Conservation (phyloP, 2,888 invertebrate species). For the Catocala sponsa region DNA sequence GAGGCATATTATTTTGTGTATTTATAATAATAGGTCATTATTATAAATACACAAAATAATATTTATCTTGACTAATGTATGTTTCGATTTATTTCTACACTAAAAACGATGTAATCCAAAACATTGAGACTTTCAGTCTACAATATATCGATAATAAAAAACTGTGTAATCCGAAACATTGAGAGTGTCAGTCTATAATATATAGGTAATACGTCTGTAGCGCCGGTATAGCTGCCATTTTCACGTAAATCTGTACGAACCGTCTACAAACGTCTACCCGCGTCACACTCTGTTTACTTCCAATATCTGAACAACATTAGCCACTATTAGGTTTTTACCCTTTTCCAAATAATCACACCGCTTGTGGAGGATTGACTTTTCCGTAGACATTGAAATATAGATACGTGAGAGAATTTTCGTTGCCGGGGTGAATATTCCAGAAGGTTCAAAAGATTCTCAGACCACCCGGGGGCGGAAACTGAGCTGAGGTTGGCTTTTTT, state of each 20-base stretch:
- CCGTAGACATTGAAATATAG: constrained; percentile 31
- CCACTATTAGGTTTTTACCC: constrained; percentile 55
- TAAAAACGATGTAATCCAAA: too few relatives aligned
- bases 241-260: constrained; percentile 43
- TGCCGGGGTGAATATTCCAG: neutral
- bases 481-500: too few relatives aligned
- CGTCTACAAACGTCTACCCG: constrained; percentile 58
- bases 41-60: too few relatives aligned
- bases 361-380: constrained; percentile 53
- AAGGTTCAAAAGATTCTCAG: too few relatives aligned
- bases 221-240: constrained; percentile 28
- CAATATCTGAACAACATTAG: constrained; percentile 54
- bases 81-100: too few relatives aligned
- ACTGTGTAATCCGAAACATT: neutral
- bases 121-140: too few relatives aligned
- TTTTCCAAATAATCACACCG: constrained; percentile 52
- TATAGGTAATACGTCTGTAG: neutral
- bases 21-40: too few relatives aligned
- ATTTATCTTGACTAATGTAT: too few relatives aligned
- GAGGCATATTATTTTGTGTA: too few relatives aligned
- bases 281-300: constrained; percentile 57
- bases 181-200: too few relatives aligned
- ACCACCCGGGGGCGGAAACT: too few relatives aligned
- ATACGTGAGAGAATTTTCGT: neutral
- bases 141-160: neutral